phyloP scores from a whole-genome alignment of 2,797 vertebrate species.

The Salarias fasciatus region DNA sequence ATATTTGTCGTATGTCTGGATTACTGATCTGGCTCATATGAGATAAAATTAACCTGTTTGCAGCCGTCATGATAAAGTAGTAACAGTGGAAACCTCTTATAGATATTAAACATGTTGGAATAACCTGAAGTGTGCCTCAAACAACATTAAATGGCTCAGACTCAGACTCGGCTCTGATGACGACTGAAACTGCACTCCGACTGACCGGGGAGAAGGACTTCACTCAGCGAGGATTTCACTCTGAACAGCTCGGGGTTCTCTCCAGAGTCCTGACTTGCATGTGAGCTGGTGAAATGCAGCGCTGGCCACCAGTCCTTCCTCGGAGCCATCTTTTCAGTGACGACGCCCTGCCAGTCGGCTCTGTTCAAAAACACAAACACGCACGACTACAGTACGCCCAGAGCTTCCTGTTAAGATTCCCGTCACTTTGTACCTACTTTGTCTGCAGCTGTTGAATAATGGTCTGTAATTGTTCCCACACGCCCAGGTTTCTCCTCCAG shows the following conservation, averaged over 20 bases:
- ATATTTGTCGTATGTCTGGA: too few relatives aligned
- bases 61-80: too few relatives aligned
- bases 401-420: neutral
- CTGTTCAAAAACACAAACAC: conserved; percentile 34
- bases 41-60: too few relatives aligned
- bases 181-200: too few relatives aligned
- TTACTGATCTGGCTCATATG: too few relatives aligned
- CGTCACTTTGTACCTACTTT: conserved; percentile 73
- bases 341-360: conserved; percentile 26
- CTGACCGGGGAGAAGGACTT: conserved; percentile 83
- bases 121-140: too few relatives aligned
- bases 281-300: conserved; percentile 88
- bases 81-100: too few relatives aligned
- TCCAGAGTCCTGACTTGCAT: conserved; percentile 80
- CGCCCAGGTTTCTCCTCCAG: conserved; percentile 84
- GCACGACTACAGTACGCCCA: neutral
- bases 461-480: conserved; percentile 84
- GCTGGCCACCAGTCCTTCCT: conserved; percentile 90
- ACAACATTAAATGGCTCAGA: too few relatives aligned
- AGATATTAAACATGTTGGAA: too few relatives aligned
- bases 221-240: conserved; percentile 82
- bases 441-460: conserved; percentile 74
- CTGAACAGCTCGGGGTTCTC: conserved; percentile 73
- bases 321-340: conserved; percentile 79
- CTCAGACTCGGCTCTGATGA: too few relatives aligned